Conservation (phyloP, 2,797 vertebrate genomes). For the Naso thynnoides region DNA sequence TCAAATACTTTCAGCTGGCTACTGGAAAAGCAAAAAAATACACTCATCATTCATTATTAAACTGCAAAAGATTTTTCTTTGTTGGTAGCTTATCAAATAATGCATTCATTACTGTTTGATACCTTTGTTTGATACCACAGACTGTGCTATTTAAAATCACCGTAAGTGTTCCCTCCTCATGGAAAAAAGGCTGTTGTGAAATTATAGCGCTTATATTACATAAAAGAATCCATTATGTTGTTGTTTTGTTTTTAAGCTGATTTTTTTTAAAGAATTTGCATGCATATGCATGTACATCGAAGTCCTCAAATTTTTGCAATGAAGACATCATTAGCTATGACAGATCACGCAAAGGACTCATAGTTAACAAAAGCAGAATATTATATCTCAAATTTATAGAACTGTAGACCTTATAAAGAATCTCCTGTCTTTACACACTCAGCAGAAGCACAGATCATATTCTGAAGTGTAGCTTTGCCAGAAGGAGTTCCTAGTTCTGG, state of each 20-base stretch:
- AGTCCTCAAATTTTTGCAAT: slow-evolving; percentile 19
- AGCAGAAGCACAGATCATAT: slow-evolving; percentile 19
- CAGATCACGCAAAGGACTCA: slow-evolving; percentile 11
- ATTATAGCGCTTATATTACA: slow-evolving; percentile 65
- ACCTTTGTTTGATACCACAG: slow-evolving; percentile 42
- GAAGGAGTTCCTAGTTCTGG: no score
- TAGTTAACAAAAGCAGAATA: slow-evolving; percentile 22
- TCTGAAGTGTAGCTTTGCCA: slow-evolving; percentile 29
- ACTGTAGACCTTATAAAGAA: slow-evolving; percentile 5
- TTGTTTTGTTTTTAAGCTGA: slow-evolving; percentile 50
- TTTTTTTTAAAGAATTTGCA: slow-evolving; percentile 37
- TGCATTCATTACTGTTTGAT: slow-evolving; percentile 46
- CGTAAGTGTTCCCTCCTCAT: slow-evolving; percentile 57
- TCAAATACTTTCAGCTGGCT: slow-evolving; percentile 77
- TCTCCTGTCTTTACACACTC: slow-evolving; percentile 18
- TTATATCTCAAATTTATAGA: slow-evolving; percentile 13
- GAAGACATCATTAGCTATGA: slow-evolving; percentile 5
- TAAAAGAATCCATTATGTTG: slow-evolving; percentile 50
- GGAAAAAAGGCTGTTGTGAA: slow-evolving; percentile 41
- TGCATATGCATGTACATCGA: slow-evolving; percentile 28
- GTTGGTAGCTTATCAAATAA: slow-evolving; percentile 39
- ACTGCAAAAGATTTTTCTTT: slow-evolving; percentile 35
- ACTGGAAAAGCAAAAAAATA: slow-evolving; percentile 77
- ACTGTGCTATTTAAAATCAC: slow-evolving; percentile 61
- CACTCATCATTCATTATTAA: slow-evolving; percentile 39